Evolutionary conservation across 2,797 vertebrate genomes (phyloP).

Genomic region (Chelonia mydas): DNA sequence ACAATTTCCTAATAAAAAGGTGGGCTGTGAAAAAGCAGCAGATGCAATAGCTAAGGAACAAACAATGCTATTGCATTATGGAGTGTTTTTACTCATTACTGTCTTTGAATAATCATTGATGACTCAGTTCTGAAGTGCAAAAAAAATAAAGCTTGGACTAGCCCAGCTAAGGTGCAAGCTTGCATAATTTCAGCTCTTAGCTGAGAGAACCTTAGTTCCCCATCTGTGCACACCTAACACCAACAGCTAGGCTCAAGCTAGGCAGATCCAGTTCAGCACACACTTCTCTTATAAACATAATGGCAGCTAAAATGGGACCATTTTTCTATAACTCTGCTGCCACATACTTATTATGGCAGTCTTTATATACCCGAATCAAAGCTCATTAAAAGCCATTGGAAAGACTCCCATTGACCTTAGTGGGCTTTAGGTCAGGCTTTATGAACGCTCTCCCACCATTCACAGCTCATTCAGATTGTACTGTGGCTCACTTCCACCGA

Average conservation of each 20-base stretch:
- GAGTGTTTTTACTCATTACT: conserved; percentile 43
- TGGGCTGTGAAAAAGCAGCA: conserved; percentile 54
- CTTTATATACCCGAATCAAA: neutral
- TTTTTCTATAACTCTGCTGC: neutral
- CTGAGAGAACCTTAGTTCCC: neutral
- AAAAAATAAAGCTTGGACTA: neutral
- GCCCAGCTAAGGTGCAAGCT: neutral
- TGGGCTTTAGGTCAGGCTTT: neutral
- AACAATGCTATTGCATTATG: conserved; percentile 29
- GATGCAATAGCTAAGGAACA: conserved; percentile 45
- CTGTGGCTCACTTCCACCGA: neutral
- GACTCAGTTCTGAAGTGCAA: neutral
- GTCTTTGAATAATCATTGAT: neutral
- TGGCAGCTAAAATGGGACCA: conserved; percentile 10
- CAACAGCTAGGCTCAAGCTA: neutral
- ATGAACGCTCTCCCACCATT: neutral
- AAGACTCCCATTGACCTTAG: neutral
- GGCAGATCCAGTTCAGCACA: neutral
- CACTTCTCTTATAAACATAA: neutral
- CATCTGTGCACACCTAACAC: neutral
- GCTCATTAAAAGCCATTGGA: neutral
- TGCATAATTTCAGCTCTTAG: neutral
- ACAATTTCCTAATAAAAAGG: conserved; percentile 44
- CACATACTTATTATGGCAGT: neutral
- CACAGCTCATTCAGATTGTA: neutral